Evolutionary conservation across 1,140 invertebrate genomes (phyloP).

Genomic region (Hormaphis cornu): DNA sequence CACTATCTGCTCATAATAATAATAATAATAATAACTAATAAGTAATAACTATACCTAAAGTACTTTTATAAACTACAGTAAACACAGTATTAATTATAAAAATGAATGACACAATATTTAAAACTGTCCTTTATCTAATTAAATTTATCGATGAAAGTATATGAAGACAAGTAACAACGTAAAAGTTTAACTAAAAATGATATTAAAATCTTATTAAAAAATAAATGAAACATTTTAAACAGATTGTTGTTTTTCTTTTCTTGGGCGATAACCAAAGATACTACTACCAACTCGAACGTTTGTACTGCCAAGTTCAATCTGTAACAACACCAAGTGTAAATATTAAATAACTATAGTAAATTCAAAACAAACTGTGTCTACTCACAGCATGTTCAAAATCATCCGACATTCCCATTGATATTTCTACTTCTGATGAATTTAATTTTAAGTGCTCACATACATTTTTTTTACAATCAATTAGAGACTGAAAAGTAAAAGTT

Average conservation of each 20-base stretch:
- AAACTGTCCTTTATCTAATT: too few species aligned
- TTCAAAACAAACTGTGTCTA: slow-evolving; percentile 36
- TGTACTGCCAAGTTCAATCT: slow-evolving; percentile 88
- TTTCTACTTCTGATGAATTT: slow-evolving; percentile 57
- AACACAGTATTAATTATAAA: too few species aligned
- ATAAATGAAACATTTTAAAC: background rate
- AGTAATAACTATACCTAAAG: too few species aligned
- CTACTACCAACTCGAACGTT: slow-evolving; percentile 84
- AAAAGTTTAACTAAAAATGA: too few species aligned
- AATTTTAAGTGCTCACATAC: slow-evolving; percentile 62
- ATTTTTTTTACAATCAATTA: slow-evolving; percentile 60
- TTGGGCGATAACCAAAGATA: slow-evolving; percentile 78
- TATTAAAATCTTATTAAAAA: background rate
- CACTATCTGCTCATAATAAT: too few species aligned
- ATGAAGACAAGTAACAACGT: too few species aligned
- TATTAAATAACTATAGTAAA: background rate
- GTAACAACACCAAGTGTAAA: slow-evolving; percentile 41
- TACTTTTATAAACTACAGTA: too few species aligned
- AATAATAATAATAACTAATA: too few species aligned
- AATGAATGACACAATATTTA: too few species aligned
- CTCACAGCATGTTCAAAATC: slow-evolving; percentile 94
- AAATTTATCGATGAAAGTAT: too few species aligned
- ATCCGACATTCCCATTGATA: slow-evolving; percentile 98
- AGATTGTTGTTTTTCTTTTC: slow-evolving; percentile 32
- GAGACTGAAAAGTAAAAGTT: slow-evolving; percentile 42